Conservation (phyloP, 1,140 invertebrate genomes). For the Drosophila rhopaloa region DNA sequence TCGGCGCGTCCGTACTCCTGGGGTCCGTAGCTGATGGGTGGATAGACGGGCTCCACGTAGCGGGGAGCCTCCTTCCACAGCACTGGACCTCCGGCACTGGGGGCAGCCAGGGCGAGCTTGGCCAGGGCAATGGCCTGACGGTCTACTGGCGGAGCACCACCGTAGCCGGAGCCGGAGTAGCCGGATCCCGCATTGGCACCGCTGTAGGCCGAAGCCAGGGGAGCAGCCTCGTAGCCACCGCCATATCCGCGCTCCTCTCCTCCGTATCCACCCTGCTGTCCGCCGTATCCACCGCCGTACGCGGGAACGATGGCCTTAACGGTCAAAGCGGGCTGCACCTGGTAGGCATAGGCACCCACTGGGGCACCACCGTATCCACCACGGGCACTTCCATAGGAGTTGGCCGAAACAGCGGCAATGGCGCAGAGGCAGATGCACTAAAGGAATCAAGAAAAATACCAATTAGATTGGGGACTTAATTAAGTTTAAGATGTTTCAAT, state of each 20-base stretch:
- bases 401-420: conserved; percentile 62
- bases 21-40: conserved; percentile 16
- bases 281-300: conserved; percentile 50
- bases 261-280: conserved; percentile 18
- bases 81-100: conserved; percentile 56
- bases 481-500: too few relatives aligned
- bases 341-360: conserved; percentile 62
- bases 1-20: conserved; percentile 44
- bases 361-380: conserved; percentile 37
- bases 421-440: conserved; percentile 70
- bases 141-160: conserved; percentile 60
- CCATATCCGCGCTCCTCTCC: conserved; percentile 27
- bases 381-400: conserved; percentile 34
- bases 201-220: conserved; percentile 37
- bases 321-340: conserved; percentile 70
- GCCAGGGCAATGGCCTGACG: conserved; percentile 60
- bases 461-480: conserved; percentile 5
- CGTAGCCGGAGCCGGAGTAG: conserved; percentile 29
- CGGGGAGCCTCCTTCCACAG: conserved; percentile 52
- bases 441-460: not conserved
- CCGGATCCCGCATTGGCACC: conserved; percentile 12
- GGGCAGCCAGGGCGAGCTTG: conserved; percentile 58
- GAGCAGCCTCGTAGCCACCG: conserved; percentile 29
- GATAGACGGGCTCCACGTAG: conserved; percentile 15
- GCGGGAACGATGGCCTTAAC: conserved; percentile 63